A percentile compares a stretch with the other conserved stretches of the same genome.
phyloP scores from a whole-genome alignment of 2,113 vertebrate species.

The Tenebrosternarchus preto region DNA sequence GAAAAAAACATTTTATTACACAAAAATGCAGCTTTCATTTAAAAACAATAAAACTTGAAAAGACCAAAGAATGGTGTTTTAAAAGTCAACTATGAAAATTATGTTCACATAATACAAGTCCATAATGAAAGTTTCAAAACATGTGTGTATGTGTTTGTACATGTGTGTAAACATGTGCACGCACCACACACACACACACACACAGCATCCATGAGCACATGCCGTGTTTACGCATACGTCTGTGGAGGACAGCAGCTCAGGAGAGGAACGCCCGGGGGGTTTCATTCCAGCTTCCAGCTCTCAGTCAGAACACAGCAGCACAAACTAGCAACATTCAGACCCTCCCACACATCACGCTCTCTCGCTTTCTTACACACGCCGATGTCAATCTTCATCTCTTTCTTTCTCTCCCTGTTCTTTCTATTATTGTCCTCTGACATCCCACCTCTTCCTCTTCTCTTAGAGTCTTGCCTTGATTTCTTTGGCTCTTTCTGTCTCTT shows the following conservation, averaged over 20 bases:
- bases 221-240: constrained; percentile 53
- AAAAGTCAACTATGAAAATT: too few species aligned
- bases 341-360: constrained; percentile 44
- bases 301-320: constrained; percentile 47
- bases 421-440: neutral
- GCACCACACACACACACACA: too few species aligned
- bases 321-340: constrained; percentile 56
- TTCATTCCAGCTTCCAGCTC: constrained; percentile 32
- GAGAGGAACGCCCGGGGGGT: constrained; percentile 31
- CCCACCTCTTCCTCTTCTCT: neutral
- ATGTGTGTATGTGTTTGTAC: constrained; percentile 27
- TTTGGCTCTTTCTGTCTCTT: neutral
- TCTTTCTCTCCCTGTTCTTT: neutral
- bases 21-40: too few species aligned
- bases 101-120: too few species aligned
- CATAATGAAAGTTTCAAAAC: too few species aligned
- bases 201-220: constrained; percentile 35
- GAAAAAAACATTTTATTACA: too few species aligned
- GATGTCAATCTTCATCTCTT: neutral
- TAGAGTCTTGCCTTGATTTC: too few species aligned
- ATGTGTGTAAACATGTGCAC: neutral
- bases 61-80: too few species aligned
- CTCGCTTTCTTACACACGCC: constrained; percentile 16
- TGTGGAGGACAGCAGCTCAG: constrained; percentile 51
- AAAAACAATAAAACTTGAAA: too few species aligned